Conservation (phyloP, 2,888 invertebrate genomes). For the Acleris holmiana region DNA sequence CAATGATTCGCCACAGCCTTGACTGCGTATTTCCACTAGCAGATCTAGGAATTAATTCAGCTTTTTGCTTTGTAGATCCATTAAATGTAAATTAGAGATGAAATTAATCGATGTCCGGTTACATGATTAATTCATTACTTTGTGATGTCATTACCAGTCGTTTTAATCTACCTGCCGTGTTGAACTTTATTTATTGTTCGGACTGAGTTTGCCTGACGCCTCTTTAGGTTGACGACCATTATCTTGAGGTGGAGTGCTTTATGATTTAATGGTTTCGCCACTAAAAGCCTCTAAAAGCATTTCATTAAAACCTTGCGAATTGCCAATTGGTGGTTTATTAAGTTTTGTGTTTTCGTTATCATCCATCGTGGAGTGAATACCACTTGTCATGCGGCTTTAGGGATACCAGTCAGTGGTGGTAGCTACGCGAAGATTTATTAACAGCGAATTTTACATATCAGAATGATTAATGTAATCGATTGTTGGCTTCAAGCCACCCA, state of each 20-base stretch:
- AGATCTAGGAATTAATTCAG: constrained; percentile 39
- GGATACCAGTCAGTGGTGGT: constrained; percentile 17
- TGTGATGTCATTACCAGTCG: constrained; percentile 20
- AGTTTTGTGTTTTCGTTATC: constrained; percentile 30
- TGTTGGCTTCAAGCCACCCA: constrained; percentile 67
- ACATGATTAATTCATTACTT: constrained; percentile 52
- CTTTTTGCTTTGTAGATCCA: constrained; percentile 57
- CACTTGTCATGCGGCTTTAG: constrained; percentile 30
- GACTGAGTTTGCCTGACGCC: constrained; percentile 5
- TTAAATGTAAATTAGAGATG: constrained; percentile 63
- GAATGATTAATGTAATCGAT: constrained; percentile 68
- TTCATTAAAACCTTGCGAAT: constrained; percentile 30
- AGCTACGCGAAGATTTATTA: constrained; percentile 54
- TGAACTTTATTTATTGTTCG: constrained; percentile 29
- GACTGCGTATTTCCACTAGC: constrained; percentile 43
- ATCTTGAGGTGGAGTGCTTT: constrained; percentile 29
- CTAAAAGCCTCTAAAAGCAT: constrained; percentile 36
- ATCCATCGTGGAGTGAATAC: constrained; percentile 22
- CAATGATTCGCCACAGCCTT: constrained; percentile 54
- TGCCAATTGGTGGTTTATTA: constrained; percentile 16
- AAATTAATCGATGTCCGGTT: constrained; percentile 57
- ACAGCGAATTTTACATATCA: constrained; percentile 59
- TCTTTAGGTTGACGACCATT: constrained; percentile 13
- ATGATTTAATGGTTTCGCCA: constrained; percentile 27
- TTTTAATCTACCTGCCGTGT: constrained; percentile 14